Percentiles rank a stretch among this genome's conserved stretches.
Evolutionary conservation across 2,888 invertebrate species (phyloP).

Genomic region (Macrophya alboannulata): DNA sequence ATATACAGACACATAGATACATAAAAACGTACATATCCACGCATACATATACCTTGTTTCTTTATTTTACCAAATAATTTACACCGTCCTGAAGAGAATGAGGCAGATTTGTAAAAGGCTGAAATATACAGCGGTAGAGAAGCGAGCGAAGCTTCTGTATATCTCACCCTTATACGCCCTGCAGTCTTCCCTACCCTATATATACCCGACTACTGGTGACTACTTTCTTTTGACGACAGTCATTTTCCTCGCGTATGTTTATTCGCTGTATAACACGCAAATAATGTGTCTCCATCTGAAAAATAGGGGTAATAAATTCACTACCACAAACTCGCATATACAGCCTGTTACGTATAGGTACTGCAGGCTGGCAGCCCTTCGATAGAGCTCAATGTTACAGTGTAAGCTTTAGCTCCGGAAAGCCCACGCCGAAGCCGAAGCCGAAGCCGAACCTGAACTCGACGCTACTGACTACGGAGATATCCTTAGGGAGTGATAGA

Average conservation of each 20-base stretch:
- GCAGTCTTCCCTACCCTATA: background rate
- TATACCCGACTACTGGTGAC: background rate
- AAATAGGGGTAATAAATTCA: conserved; percentile 61
- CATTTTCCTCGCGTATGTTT: conserved; percentile 53
- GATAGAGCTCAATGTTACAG: conserved; percentile 71
- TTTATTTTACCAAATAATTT: conserved; percentile 11
- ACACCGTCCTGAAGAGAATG: conserved; percentile 2
- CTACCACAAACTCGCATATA: conserved; percentile 62
- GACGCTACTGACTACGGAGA: conserved; percentile 41
- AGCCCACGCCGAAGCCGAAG: background rate
- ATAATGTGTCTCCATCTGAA: conserved; percentile 58
- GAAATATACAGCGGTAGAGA: background rate
- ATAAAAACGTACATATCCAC: background rate
- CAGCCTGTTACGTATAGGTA: background rate
- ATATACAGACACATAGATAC: background rate
- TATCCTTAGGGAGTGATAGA: conserved; percentile 76
- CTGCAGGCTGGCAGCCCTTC: conserved; percentile 63
- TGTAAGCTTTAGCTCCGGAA: background rate
- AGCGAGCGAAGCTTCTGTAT: background rate
- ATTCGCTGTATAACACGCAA: conserved; percentile 54
- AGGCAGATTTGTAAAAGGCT: conserved; percentile 41
- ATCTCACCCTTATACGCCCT: background rate
- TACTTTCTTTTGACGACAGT: conserved; percentile 54
- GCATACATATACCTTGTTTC: background rate
- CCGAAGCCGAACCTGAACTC: background rate